Percentiles rank a stretch among this genome's conserved stretches.
Evolutionary conservation across 2,113 vertebrate genomes (phyloP).

Genomic region (Sander vitreus): DNA sequence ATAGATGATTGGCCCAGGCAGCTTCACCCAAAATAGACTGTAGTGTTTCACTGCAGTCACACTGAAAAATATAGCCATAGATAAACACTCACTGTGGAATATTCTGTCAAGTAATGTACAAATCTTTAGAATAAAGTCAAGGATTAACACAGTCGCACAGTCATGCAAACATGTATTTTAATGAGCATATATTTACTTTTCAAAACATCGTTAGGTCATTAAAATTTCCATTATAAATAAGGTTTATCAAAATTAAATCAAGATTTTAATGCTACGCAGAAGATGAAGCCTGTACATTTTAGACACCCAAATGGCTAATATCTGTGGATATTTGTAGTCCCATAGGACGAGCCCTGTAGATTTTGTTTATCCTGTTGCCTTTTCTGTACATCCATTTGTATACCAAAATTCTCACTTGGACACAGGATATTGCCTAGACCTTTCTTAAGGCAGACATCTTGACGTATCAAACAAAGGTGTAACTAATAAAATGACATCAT

Average conservation of each 20-base stretch:
- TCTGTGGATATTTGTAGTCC: too few relatives aligned
- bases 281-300: not conserved
- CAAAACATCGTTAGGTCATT: not conserved
- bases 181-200: not conserved
- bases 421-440: too few relatives aligned
- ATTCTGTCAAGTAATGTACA: not conserved
- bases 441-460: too few relatives aligned
- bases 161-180: not conserved
- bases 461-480: too few relatives aligned
- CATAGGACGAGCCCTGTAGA: too few relatives aligned
- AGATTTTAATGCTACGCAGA: not conserved
- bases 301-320: not conserved
- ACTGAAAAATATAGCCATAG: slow-evolving; percentile 66
- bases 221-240: not conserved
- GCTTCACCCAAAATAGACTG: slow-evolving; percentile 87
- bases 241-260: not conserved
- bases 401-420: too few relatives aligned
- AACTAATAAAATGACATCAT: too few relatives aligned
- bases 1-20: slow-evolving; percentile 85
- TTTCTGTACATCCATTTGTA: too few relatives aligned
- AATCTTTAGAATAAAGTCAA: not conserved
- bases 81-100: not conserved
- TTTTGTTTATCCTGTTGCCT: too few relatives aligned
- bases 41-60: slow-evolving; percentile 87
- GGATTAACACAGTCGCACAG: not conserved